Base-by-base conservation (phyloP, 2,797 vertebrate species). In the Pantherophis alleghaniensis region DNA sequence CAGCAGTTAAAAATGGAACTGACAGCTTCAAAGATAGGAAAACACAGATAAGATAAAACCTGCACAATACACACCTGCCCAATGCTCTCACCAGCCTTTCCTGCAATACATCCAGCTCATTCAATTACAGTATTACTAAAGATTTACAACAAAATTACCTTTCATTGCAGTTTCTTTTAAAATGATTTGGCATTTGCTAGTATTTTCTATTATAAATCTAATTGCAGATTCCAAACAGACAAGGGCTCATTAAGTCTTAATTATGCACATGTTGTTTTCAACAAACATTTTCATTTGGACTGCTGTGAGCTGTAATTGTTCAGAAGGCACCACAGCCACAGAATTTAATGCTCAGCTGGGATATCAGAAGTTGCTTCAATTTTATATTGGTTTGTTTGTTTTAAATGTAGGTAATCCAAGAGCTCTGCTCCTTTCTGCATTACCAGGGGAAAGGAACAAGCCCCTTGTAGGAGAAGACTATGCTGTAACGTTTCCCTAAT, bases 241-340 rank as follows among this genome's bases (percentile, higher is more conserved):
- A 99, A 99, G 98, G 98, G 98, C 99, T 99, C 99, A 99, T 99
- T 99, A 99, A 99, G 99, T 98, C 99, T 99, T 99, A 99, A 99
- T 99, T 99, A 99, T 99, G 99, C 99, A 99, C 99, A 99, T 99
- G 99, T 99, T 99, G 99, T 99, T 99, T 99, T 99, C 99, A 98
- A 99, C 99, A 99, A 99, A 99, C 99, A 99, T 99, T 99, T 99
- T 99, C 98, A 99, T 99, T 99, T 99, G 99, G 98, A 98, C 98
- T 98, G 98, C 98, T 98, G 98, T 97, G 98, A 98, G 98, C 98
- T 98, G 98, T 98, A 99, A 99, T 98, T 98, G 98, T 98, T 99
- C 98, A 96, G 98, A 97, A 96, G 98, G 98, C 98, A 98, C 98
- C 96, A 96, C 97, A 97, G 97, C 97, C 97, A 97, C 98, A 97